Evolutionary conservation across 2,888 invertebrate species (phyloP).

Genomic region (Cenopis cana): DNA sequence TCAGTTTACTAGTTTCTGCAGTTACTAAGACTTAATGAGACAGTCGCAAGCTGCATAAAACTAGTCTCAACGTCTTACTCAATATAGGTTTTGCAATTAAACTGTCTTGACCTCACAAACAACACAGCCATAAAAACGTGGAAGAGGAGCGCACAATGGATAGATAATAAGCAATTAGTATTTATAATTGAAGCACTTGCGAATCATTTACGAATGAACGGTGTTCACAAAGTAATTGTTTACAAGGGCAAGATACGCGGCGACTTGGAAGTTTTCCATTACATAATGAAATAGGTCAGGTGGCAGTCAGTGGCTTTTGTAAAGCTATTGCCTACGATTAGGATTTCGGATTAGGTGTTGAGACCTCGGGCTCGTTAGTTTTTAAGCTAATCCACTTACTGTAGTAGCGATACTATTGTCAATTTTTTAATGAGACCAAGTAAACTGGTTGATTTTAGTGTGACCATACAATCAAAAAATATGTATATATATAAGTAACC

Average conservation of each 20-base stretch:
- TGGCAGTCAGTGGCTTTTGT: too few species aligned
- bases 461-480: too few species aligned
- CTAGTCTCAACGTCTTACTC: background rate
- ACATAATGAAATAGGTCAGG: too few species aligned
- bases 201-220: background rate
- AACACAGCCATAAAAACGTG: constrained; percentile 13
- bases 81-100: constrained; percentile 3
- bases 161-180: background rate
- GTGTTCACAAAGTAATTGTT: background rate
- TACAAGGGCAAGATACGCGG: background rate
- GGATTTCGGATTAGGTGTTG: too few species aligned
- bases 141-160: constrained; percentile 8
- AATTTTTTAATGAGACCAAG: too few species aligned
- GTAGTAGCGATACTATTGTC: too few species aligned
- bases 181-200: background rate
- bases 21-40: background rate
- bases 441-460: too few species aligned
- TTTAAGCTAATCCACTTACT: too few species aligned
- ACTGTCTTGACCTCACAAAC: constrained; percentile 10
- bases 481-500: too few species aligned
- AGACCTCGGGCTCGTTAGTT: too few species aligned
- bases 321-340: too few species aligned
- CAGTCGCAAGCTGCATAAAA: background rate
- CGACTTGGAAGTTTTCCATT: background rate
- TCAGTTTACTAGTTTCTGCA: too few species aligned